Evolutionary conservation across 2,888 invertebrate genomes (phyloP).

Genomic region (Acleris laterana): DNA sequence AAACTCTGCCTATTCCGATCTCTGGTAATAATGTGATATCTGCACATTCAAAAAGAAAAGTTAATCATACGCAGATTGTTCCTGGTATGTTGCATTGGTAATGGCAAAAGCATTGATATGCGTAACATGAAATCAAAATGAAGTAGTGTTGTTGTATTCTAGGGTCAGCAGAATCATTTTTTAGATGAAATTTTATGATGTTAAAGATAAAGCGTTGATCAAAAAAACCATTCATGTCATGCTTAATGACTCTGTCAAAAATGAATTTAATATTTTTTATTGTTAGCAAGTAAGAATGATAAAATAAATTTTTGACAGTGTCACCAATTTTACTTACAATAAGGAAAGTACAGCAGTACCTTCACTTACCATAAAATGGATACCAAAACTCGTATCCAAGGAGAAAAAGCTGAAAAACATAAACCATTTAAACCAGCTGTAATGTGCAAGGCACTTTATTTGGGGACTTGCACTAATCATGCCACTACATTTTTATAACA

Average conservation of each 20-base stretch:
- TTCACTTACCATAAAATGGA: constrained; percentile 81
- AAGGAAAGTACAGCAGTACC: constrained; percentile 78
- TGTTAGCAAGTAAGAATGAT: constrained; percentile 15
- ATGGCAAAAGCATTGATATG: not conserved
- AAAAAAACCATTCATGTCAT: constrained; percentile 42
- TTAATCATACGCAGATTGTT: too few species aligned
- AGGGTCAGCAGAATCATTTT: not conserved
- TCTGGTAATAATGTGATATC: too few species aligned
- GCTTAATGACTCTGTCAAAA: constrained; percentile 50
- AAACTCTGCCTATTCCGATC: too few species aligned
- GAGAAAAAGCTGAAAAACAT: constrained; percentile 82
- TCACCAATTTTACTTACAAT: constrained; percentile 48
- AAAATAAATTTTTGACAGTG: constrained; percentile 53
- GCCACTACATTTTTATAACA: constrained; percentile 4
- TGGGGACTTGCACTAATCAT: constrained; percentile 19
- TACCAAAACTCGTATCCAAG: constrained; percentile 80
- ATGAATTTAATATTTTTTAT: constrained; percentile 39
- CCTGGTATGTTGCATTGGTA: too few species aligned
- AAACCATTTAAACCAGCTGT: constrained; percentile 70
- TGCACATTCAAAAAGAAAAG: too few species aligned
- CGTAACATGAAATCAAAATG: not conserved
- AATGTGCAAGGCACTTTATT: constrained; percentile 38
- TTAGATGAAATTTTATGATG: not conserved
- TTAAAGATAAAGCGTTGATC: constrained; percentile 37
- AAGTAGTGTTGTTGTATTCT: not conserved